These are phyloP conservation scores for Mercenaria mercenaria DNA, from an alignment of 1,140 invertebrate genomes.

Conservation along the genomic window DNA sequence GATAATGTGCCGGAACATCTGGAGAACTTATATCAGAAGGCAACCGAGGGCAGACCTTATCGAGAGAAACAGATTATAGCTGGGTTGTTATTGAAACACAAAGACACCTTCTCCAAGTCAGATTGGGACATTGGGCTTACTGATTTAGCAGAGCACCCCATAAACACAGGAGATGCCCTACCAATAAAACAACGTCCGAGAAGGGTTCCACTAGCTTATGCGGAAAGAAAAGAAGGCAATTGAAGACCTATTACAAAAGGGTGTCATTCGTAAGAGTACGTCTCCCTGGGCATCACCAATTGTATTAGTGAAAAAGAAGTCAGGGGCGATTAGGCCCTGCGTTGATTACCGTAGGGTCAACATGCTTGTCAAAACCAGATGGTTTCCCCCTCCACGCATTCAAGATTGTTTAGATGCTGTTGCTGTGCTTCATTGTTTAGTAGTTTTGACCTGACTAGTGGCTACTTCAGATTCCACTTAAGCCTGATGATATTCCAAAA, in stretches of 20 bases:
- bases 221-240: slow-evolving; percentile 24
- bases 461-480: slow-evolving; percentile 83
- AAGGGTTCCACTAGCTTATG: slow-evolving; percentile 12
- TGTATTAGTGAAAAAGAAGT: slow-evolving; percentile 42
- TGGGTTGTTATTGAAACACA: background rate
- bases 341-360: slow-evolving; percentile 44
- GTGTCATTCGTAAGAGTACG: too few species aligned
- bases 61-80: slow-evolving; percentile 1
- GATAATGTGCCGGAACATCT: slow-evolving; percentile 1
- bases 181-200: slow-evolving; percentile 15
- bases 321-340: slow-evolving; percentile 13
- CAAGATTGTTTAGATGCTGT: slow-evolving; percentile 49
- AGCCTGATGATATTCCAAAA: slow-evolving; percentile 77
- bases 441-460: slow-evolving; percentile 57
- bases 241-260: slow-evolving; percentile 32
- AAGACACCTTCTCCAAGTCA: slow-evolving; percentile 2
- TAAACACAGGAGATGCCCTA: background rate
- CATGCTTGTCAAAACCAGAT: background rate
- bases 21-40: background rate
- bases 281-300: slow-evolving; percentile 22
- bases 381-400: slow-evolving; percentile 11
- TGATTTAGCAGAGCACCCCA: slow-evolving; percentile 3
- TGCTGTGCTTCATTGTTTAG: background rate
- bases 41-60: background rate
- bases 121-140: slow-evolving; percentile 35